phyloP scores from a whole-genome alignment of 2,888 invertebrate genomes.

The Sesia bembeciformis region DNA sequence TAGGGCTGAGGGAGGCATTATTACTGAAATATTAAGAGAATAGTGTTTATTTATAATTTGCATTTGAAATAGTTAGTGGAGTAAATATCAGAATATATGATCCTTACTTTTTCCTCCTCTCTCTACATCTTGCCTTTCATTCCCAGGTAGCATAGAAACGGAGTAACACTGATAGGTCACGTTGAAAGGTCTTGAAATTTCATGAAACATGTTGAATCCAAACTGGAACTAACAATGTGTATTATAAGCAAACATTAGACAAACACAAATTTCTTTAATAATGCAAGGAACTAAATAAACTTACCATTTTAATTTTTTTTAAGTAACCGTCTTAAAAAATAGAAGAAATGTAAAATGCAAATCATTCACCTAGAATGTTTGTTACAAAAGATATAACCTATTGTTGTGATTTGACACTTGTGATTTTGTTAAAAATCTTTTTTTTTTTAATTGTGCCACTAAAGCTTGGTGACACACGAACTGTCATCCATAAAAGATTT shows the following conservation, averaged over 20 bases:
- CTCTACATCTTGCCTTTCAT: constrained; percentile 95
- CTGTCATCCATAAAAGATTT: too few relatives aligned
- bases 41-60: not conserved
- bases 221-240: constrained; percentile 80
- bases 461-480: too few relatives aligned
- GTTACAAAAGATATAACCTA: constrained; percentile 13
- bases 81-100: not conserved
- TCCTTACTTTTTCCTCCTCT: constrained; percentile 94
- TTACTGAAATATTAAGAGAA: constrained; percentile 75
- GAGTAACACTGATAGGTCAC: constrained; percentile 93
- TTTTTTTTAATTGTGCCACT: too few relatives aligned
- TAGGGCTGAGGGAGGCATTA: constrained; percentile 97
- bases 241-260: constrained; percentile 22
- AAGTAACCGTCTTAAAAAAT: constrained; percentile 5
- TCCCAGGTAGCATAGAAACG: constrained; percentile 95
- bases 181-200: constrained; percentile 85
- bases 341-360: constrained; percentile 23
- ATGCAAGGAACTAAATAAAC: constrained; percentile 2
- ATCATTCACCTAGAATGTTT: not conserved
- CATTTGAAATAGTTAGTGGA: not conserved
- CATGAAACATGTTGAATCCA: constrained; percentile 91
- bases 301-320: constrained; percentile 34
- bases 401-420: constrained; percentile 15
- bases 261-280: not conserved
- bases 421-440: too few relatives aligned